Base-by-base conservation (phyloP, 30 jellyfish, hydroid and myxozoan species). In the Haliclystus octoradiatus region DNA sequence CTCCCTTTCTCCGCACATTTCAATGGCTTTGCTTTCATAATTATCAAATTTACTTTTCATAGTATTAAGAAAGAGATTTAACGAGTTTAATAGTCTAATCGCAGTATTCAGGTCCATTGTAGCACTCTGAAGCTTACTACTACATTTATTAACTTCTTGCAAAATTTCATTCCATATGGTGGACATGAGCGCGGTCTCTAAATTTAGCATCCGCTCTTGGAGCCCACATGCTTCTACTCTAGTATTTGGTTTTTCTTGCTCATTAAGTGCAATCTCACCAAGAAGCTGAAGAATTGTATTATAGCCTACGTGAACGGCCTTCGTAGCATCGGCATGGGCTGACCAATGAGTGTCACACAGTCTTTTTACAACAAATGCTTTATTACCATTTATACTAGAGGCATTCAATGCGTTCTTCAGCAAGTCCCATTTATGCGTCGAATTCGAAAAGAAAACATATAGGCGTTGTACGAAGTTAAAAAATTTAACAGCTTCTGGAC, bases 401-500 rank as follows among this genome's bases (percentile, higher is more conserved):
- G 57, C 57, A 40, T 40, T 19, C 9, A 40, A 19, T 40, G 57
- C 57, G 9, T 9, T 40, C 19, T 9, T 40, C 19, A 40, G 57
- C 14, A 40, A 19, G 57, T 19, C 19, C 57, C 57, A 40, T 40
- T 40, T 40, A 19, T 40, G 19, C 9, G 57, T 40, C 14, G 57
- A 40, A 19, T 19, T 19, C 9, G 57, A 9, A 40, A 40, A 40
- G 19, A 40, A 40, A 9, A 19, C 19, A 19, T 40, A 63, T 27
- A 63, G 46, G 47, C 46, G 19, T 28, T 63, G 72, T 19, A 63
- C 72, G 28, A 63, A 69, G n/a, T 9, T 33, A 40, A 40, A 78
- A 61, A 78, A 78, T 27, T 71, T 60, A 69, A 78, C 82, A 61
- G 85, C 84, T 66, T 78, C 85, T 15, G 52, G 30, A 63, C 84